Percentiles rank a stretch among this genome's conserved stretches.
These are phyloP conservation scores for Leptarthrus brevirostris DNA, from an alignment of 2,888 invertebrate genomes.

Conservation along the genomic window DNA sequence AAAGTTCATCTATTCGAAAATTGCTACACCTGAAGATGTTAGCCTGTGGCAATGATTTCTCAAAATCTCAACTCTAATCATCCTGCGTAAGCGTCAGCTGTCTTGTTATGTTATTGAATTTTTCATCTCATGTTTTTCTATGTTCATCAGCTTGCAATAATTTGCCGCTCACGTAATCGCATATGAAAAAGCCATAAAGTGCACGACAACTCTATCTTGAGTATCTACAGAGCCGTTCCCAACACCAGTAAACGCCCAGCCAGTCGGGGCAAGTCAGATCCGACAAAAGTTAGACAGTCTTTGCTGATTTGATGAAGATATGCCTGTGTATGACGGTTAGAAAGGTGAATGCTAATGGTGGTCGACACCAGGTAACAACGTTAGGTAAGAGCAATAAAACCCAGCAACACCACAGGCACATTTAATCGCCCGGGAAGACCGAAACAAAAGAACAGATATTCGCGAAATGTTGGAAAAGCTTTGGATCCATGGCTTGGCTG, in stretches of 20 bases:
- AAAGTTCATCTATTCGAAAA: too few species aligned
- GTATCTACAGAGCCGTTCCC: background rate
- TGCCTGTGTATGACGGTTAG: conserved; percentile 45
- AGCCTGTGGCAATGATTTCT: conserved; percentile 25
- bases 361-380: conserved; percentile 32
- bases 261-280: conserved; percentile 14
- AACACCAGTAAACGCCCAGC: background rate
- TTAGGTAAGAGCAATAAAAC: conserved; percentile 43
- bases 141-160: conserved; percentile 44
- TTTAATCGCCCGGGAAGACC: conserved; percentile 19
- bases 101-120: conserved; percentile 39
- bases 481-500: background rate
- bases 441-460: conserved; percentile 34
- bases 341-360: conserved; percentile 46
- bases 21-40: conserved; percentile 14
- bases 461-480: conserved; percentile 19
- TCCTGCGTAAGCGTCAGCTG: conserved; percentile 40
- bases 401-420: conserved; percentile 22
- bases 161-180: conserved; percentile 42
- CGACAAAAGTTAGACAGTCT: conserved; percentile 22
- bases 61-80: conserved; percentile 12
- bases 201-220: conserved; percentile 10
- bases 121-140: conserved; percentile 30
- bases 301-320: conserved; percentile 29
- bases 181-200: conserved; percentile 44